Evolutionary conservation across 2,113 vertebrate genomes (phyloP), one percentile per base, ranked within the genome.

Genomic region (Electrona antarctica): DNA sequence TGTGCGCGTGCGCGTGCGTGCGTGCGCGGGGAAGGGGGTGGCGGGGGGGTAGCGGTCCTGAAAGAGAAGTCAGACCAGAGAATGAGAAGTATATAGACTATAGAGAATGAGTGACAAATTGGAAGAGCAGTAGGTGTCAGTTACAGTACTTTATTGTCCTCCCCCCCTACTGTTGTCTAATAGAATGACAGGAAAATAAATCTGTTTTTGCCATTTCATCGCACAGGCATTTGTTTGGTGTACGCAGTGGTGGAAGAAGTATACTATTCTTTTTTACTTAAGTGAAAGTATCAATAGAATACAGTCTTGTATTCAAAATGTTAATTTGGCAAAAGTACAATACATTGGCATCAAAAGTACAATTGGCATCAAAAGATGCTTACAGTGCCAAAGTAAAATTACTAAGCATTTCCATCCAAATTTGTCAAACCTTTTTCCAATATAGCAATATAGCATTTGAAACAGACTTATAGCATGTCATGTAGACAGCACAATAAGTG

Each of bases 101-200:
- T 49, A 7, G 46, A 55, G 48, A 15, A 21, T 14, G 21, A 12
- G 29, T 12, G 69, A 12, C 59, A 28, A 33, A 12, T n/a, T 41
- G 55, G 11, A 54, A 11, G 54, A 11, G 41, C 33, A 4, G 9
- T 61, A 8, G 63, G 52, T 71, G 45, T 80, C 64, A 67, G 61
- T 64, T 76, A 15, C 69, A 64, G 62, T 74, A 60, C 71, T 76
- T 61, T 41, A 41, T 7, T 73, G n/a, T 4, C 21, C 69, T 50
- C 79, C 74, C 71, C 60, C 78, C 71, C 60, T 73, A 3, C 33
- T 47, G 49, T 71, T 64, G 6, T 48, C n/a, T 41, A 33, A 8
- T 52, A 60, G 59, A 58, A 62, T 10, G 14, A 15, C 60, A 47
- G 11, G 67, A 75, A 71, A 63, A 60, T 2, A 63, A 49, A 47